Evolutionary conservation across 1,140 invertebrate genomes (phyloP).

Genomic region (Bombyx mandarina): DNA sequence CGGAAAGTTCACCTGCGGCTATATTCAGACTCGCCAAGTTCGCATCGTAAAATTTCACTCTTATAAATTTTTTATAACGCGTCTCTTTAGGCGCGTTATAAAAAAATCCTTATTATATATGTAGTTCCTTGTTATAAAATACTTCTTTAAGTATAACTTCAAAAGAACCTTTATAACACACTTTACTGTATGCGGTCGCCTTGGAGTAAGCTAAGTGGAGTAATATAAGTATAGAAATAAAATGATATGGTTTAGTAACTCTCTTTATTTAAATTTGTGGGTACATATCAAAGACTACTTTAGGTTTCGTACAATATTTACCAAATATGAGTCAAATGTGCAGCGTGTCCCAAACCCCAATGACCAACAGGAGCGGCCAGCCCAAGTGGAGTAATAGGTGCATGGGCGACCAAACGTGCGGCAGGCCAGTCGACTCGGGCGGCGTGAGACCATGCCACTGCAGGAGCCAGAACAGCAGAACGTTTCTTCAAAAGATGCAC

Average conservation of each 20-base stretch:
- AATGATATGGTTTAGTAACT: constrained; percentile 22
- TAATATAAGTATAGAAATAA: constrained; percentile 7
- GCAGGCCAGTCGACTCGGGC: constrained; percentile 17
- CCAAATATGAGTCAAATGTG: constrained; percentile 16
- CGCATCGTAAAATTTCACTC: too few species aligned
- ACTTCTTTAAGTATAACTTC: too few species aligned
- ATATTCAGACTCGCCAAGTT: too few species aligned
- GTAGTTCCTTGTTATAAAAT: too few species aligned
- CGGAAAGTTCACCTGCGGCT: too few species aligned
- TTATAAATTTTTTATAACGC: too few species aligned
- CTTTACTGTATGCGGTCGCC: too few species aligned
- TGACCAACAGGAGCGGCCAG: constrained; percentile 17
- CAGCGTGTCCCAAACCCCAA: constrained; percentile 19
- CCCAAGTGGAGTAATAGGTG: constrained; percentile 15
- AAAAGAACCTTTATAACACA: too few species aligned
- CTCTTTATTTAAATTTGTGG: constrained; percentile 24
- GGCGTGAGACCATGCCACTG: constrained; percentile 19
- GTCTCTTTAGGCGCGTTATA: too few species aligned
- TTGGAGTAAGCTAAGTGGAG: neutral
- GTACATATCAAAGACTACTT: constrained; percentile 16
- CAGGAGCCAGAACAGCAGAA: constrained; percentile 29
- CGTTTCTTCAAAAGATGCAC: constrained; percentile 47
- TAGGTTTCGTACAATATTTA: constrained; percentile 20
- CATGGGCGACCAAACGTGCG: constrained; percentile 19
- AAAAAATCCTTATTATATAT: too few species aligned